Percentiles rank a stretch among this genome's conserved stretches.
Evolutionary conservation across 2,888 invertebrate genomes (phyloP).

Genomic region (Microplitis manilae): DNA sequence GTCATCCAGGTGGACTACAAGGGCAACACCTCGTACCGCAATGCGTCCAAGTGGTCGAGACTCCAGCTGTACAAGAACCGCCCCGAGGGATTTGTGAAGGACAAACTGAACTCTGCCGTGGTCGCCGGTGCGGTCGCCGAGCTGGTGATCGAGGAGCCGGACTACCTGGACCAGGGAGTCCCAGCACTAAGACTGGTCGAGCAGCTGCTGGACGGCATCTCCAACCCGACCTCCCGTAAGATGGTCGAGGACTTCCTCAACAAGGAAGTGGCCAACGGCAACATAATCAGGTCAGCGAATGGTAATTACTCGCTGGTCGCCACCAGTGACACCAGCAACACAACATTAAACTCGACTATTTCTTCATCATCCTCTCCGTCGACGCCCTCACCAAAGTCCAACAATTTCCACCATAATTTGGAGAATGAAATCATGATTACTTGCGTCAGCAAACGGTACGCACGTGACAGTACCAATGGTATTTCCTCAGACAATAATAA

Average conservation of each 20-base stretch:
- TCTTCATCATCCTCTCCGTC: neutral
- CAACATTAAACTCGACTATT: conserved; percentile 32
- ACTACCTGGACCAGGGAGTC: conserved; percentile 81
- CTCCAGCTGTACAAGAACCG: conserved; percentile 69
- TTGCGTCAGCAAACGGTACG: neutral
- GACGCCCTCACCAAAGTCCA: neutral
- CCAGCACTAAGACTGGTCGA: conserved; percentile 79
- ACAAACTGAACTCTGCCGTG: conserved; percentile 70
- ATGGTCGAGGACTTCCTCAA: conserved; percentile 77
- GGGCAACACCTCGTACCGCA: conserved; percentile 88
- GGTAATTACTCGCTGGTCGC: conserved; percentile 81
- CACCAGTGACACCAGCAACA: conserved; percentile 64
- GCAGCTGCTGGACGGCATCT: conserved; percentile 74
- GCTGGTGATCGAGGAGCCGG: conserved; percentile 81
- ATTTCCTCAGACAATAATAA: conserved; percentile 16
- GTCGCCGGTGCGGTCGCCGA: conserved; percentile 82
- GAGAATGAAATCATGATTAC: neutral
- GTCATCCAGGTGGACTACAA: conserved; percentile 90
- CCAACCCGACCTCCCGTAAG: conserved; percentile 78
- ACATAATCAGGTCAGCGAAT: conserved; percentile 79
- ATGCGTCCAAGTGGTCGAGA: conserved; percentile 82
- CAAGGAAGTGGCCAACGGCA: conserved; percentile 81
- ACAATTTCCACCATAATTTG: neutral
- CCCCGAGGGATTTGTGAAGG: conserved; percentile 74
- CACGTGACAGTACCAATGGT: conserved; percentile 27